Evolutionary conservation across 2,797 vertebrate genomes (phyloP).

Genomic region (Sebastes diaconus): DNA sequence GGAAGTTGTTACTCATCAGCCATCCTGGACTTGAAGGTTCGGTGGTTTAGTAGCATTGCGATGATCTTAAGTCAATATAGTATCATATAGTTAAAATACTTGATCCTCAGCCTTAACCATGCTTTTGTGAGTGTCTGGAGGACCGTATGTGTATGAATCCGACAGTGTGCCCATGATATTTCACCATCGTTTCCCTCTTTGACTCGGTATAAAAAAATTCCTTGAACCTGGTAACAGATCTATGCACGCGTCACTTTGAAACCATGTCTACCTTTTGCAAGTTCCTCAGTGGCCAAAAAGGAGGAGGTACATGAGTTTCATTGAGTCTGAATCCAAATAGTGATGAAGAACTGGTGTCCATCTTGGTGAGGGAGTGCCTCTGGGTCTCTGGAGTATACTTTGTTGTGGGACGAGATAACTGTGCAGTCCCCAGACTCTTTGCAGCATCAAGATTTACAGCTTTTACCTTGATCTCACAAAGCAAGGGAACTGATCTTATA

Average conservation of each 20-base stretch:
- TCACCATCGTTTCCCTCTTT: background rate
- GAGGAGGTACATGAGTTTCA: conserved; percentile 37
- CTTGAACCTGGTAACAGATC: conserved; percentile 50
- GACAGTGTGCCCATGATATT: conserved; percentile 4
- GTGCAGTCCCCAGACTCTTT: conserved; percentile 3
- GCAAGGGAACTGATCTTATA: conserved; percentile 31
- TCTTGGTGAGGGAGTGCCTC: conserved; percentile 17
- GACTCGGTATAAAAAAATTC: conserved; percentile 5
- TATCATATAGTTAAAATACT: conserved; percentile 9
- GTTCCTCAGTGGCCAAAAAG: conserved; percentile 39
- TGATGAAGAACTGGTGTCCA: conserved; percentile 2
- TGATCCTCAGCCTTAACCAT: conserved; percentile 61
- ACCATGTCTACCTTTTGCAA: conserved; percentile 39
- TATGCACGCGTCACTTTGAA: conserved; percentile 72
- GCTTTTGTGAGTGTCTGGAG: conserved; percentile 31
- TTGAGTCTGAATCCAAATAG: background rate
- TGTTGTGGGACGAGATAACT: conserved; percentile 15
- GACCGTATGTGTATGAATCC: background rate
- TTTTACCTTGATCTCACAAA: conserved; percentile 37
- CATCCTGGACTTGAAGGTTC: background rate
- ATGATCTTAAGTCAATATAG: background rate
- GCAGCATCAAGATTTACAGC: conserved; percentile 39
- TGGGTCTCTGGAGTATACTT: conserved; percentile 6
- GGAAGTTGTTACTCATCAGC: background rate
- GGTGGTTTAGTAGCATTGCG: conserved; percentile 22